Base-by-base conservation (phyloP, 2,888 invertebrate species). In the Hydraecia micacea region DNA sequence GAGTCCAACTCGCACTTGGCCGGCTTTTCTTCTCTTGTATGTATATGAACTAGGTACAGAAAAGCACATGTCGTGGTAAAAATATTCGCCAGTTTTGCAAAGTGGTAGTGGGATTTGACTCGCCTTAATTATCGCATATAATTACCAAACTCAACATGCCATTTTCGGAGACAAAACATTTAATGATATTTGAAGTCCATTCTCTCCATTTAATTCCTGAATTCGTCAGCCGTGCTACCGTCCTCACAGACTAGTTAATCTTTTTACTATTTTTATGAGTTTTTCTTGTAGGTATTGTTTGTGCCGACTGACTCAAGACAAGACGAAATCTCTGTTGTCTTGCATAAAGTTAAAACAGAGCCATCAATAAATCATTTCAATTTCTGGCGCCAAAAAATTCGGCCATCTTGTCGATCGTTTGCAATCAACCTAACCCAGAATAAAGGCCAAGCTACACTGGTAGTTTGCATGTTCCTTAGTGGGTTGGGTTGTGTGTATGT, bases 401-500 rank as follows among this genome's bases (percentile, higher is more conserved):
- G 3, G 46, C 28, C n/a, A 49, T 72, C 42, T 32, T 58, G 79
- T 76, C 72, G 65, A 28, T 76, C 62, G 72, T 66, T 28, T 74
- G 69, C 21, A 1, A 55, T 36, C 36, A 42, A 28, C 86, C 76
- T 86, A 66, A 83, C 6, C 28, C 71, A 81, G 90, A 67, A 87
- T 66, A 88, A 91, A 87, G 94, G 46, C 92, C 94, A 75, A 46
- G 70, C 69, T 85, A 86, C 58, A 76, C 72, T 86, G 87, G 90
- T 69, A 72, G 85, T 74, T 75, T 84, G 70, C 79, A 71, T 87
- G 75, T 77, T 75, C 83, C 74, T 85, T 85, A 75, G 84, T 83
- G 84, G 73, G 79, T 83, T 77, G 83, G 90, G 95, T 87, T 81
- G 73, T 86, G 81, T 91, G 88, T 86, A 84, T 92, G 91, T 94